These are phyloP conservation scores for Lepidurus couesii DNA, from an alignment of 1,140 invertebrate genomes.

Conservation along the genomic window DNA sequence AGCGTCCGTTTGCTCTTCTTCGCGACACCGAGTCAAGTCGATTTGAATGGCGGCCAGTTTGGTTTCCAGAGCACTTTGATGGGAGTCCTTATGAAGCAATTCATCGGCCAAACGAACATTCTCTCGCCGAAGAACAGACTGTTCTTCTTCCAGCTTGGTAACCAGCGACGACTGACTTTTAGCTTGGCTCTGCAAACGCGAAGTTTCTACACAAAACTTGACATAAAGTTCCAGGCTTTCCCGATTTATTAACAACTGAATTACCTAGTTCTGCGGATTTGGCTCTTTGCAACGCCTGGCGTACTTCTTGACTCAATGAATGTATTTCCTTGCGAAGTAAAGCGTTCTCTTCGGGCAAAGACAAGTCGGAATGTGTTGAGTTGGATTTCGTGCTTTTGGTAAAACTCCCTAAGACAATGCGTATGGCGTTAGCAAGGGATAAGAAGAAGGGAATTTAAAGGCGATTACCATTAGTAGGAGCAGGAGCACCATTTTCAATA, in stretches of 20 bases:
- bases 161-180: background rate
- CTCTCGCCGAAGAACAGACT: constrained; percentile 26
- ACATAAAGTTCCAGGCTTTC: no score
- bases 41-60: constrained; percentile 31
- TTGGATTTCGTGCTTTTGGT: background rate
- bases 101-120: constrained; percentile 32
- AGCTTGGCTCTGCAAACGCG: background rate
- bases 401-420: background rate
- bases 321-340: constrained; percentile 54
- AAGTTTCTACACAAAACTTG: background rate
- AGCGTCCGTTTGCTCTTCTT: background rate
- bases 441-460: background rate
- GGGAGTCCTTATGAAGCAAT: constrained; percentile 30
- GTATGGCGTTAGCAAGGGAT: no score
- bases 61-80: constrained; percentile 24
- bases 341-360: constrained; percentile 43
- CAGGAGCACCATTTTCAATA: background rate
- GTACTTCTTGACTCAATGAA: constrained; percentile 54
- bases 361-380: constrained; percentile 24
- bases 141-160: constrained; percentile 23
- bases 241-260: background rate
- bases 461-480: background rate
- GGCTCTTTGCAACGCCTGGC: constrained; percentile 49
- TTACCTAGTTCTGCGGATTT: constrained; percentile 52
- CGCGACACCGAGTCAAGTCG: constrained; percentile 4